Percentiles rank a stretch among this genome's conserved stretches.
These are phyloP conservation scores for Beris chalybata DNA, from an alignment of 2,888 invertebrate species.

Conservation along the genomic window DNA sequence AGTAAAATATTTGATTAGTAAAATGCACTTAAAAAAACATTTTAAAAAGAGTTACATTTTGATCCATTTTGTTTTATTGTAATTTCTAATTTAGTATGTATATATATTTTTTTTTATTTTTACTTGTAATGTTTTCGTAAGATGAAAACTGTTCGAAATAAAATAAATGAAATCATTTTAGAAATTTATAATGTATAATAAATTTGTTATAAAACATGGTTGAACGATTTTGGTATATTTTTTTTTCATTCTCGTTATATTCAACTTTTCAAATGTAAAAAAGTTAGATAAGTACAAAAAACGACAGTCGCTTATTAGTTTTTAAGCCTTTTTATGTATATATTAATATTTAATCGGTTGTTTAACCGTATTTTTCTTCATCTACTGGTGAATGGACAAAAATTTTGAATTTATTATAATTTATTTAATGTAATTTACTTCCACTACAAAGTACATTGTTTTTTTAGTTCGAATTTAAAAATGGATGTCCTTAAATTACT, in stretches of 20 bases:
- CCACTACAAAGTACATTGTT: background rate
- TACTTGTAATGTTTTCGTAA: no score
- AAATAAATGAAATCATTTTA: no score
- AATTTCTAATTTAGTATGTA: no score
- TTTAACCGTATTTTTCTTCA: background rate
- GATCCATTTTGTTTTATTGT: no score
- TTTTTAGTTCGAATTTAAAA: no score
- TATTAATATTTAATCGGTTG: background rate
- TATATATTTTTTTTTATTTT: no score
- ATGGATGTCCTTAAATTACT: no score
- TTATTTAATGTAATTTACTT: background rate
- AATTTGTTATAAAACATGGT: constrained; percentile 21
- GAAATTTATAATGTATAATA: no score
- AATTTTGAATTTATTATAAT: constrained; percentile 12
- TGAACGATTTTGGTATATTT: constrained; percentile 22
- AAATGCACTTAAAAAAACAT: no score
- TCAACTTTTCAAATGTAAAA: constrained; percentile 30
- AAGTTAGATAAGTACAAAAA: constrained; percentile 35
- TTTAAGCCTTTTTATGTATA: constrained; percentile 23
- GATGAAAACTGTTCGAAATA: no score
- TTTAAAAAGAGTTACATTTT: no score
- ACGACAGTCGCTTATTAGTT: constrained; percentile 33
- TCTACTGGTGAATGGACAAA: constrained; percentile 28
- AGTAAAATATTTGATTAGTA: no score
- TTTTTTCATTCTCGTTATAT: constrained; percentile 15